Conservation (phyloP, 2,888 invertebrate genomes). For the Danaus chrysippus region DNA sequence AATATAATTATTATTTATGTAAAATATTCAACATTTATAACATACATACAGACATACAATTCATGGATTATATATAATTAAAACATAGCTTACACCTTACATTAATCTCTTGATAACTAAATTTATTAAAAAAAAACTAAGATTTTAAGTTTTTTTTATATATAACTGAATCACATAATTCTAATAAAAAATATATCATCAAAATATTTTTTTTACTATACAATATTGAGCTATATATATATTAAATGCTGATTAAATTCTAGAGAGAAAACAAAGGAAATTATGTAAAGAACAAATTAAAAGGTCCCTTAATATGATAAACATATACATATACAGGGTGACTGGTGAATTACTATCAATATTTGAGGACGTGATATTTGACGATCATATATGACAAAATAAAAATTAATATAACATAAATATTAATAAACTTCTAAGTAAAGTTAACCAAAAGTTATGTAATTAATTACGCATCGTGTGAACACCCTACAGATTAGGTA, state of each 20-base stretch:
- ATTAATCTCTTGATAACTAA: too few species aligned
- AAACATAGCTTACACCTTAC: too few species aligned
- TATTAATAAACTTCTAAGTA: too few species aligned
- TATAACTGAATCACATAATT: slow-evolving; percentile 8
- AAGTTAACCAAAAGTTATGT: too few species aligned
- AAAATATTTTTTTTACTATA: background rate
- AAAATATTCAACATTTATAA: slow-evolving; percentile 20
- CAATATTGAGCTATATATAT: slow-evolving; percentile 4
- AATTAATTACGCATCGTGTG: too few species aligned
- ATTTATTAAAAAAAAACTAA: background rate
- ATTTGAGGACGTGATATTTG: too few species aligned
- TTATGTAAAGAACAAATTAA: background rate
- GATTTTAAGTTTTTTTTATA: background rate
- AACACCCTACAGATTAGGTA: too few species aligned
- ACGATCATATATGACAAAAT: too few species aligned
- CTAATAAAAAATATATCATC: background rate
- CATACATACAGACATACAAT: slow-evolving; percentile 23
- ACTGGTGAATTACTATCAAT: too few species aligned
- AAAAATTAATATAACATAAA: too few species aligned
- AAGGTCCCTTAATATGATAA: background rate
- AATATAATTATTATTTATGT: slow-evolving; percentile 34
- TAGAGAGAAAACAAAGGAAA: too few species aligned
- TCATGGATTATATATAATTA: slow-evolving; percentile 3
- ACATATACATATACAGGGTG: slow-evolving; percentile 5
- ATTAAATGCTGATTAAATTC: too few species aligned